Conservation (phyloP, 2,888 invertebrate species). For the Drosophila cracens region DNA sequence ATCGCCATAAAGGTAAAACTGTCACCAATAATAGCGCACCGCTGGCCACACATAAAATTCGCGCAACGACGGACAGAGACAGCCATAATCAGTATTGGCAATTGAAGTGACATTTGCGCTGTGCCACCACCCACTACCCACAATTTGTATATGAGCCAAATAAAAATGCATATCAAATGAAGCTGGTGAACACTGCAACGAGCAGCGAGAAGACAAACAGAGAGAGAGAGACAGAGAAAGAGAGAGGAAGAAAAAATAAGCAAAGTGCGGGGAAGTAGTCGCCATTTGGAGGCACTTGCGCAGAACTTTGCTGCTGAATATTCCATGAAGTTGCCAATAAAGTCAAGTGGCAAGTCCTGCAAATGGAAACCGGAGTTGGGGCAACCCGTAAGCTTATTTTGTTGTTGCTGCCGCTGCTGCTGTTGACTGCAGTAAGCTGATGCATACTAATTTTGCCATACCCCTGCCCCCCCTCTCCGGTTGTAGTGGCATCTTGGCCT, state of each 20-base stretch:
- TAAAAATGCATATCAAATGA: conserved; percentile 82
- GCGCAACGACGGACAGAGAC: conserved; percentile 38
- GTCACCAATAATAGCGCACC: conserved; percentile 75
- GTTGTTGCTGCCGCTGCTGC: conserved; percentile 25
- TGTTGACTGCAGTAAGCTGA: conserved; percentile 70
- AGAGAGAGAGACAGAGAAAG: not conserved
- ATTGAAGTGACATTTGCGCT: conserved; percentile 76
- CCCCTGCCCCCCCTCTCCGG: not conserved
- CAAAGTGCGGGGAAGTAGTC: conserved; percentile 12
- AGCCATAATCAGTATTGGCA: conserved; percentile 80
- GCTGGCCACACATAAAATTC: conserved; percentile 74
- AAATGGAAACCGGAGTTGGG: conserved; percentile 33
- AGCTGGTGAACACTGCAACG: conserved; percentile 36
- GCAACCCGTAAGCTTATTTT: conserved; percentile 8
- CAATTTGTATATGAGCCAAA: conserved; percentile 81
- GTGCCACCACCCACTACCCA: conserved; percentile 5
- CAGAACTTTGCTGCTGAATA: conserved; percentile 77
- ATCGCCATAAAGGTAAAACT: conserved; percentile 74
- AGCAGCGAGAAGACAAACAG: not conserved
- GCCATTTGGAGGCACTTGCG: conserved; percentile 73
- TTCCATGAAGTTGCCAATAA: conserved; percentile 83
- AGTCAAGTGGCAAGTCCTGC: conserved; percentile 80
- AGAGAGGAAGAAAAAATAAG: not conserved
- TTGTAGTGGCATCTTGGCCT: conserved; percentile 73
- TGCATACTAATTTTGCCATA: conserved; percentile 74